Base-by-base conservation (phyloP, 2,797 vertebrate species). In the Acanthurus tractus region DNA sequence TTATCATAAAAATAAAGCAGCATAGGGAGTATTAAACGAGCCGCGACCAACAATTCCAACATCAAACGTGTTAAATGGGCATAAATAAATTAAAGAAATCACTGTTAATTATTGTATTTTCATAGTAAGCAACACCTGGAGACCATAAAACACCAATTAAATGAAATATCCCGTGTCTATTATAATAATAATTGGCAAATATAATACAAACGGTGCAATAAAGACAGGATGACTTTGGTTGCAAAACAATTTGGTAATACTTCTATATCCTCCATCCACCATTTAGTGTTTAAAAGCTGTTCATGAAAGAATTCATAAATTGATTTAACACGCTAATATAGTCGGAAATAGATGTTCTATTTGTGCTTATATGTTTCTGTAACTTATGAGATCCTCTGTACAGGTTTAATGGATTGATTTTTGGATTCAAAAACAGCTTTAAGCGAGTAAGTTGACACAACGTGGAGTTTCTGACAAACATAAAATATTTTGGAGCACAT, bases 1-100 rank as follows among this genome's bases (percentile, higher is more conserved):
- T 87, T 76, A 83, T 83, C 12, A 48, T 62, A 40, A 59, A 59
- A 85, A 78, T 85, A 59, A 15, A 76, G 73, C 50, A 63, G 59
- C 75, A 58, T 57, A 50, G 49, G 70, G 62, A 29, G 63, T 17
- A 81, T 69, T 63, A 72, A 76, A 77, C 53, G 59, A 80, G 66
- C 52, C 44, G 57, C 70, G 52, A 72, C 59, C 46, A 29, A 53
- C 74, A 46, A 66, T 77, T 67, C 79, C 48, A 77, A 40, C 63
- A 66, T 69, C 59, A 36, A 67, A 80, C 62, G 56, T 69, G 53
- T 49, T 72, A 52, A 79, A 79, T n/a, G 69, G 74, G 49, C 45
- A 17, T 15, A 14, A 65, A 71, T 54, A 82, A 73, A 66, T 40
- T 57, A 71, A 74, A 63, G 22, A 55, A 55, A 67, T 57, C 56